Base-by-base conservation (phyloP, 1,140 invertebrate genomes). In the Trichonephila inaurata region DNA sequence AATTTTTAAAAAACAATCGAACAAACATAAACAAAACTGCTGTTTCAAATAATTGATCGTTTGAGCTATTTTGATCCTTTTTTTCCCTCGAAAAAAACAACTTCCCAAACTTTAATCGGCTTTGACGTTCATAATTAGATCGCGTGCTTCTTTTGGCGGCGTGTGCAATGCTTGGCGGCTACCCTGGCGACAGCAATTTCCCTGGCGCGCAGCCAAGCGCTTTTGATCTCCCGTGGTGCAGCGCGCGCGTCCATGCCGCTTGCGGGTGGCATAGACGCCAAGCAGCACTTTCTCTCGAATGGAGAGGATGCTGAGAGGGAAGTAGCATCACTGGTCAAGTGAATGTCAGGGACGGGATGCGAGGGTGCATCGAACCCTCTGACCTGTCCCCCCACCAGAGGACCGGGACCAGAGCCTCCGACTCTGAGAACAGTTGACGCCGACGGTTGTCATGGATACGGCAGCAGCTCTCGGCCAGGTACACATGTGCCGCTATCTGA, bases 301-400 rank as follows among this genome's bases (percentile, higher is more conserved):
- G 24, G 21, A 28, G 44, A 85, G 21, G 44, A 85, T 60, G 58
- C 66, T 33, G 58, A 87, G 24, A 24, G 69, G 72, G 89, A 61
- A 21, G 85, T 81, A 33, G 24, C 40, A 8, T 60, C 81, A 58
- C 90, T 92, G 90, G 40, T 92, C 90, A 92, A 92, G 90, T 92
- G 90, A 92, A 92, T 92, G 90, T 62, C 81, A 85, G 90, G 90
- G 90, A 92, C 90, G 82, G 90, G 89, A 90, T 90, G 89, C 51
- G 89, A 81, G 69, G 89, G 89, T n/a, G 24, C 89, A 90, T 89
- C 88, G 88, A 89, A 89, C 88, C 88, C 88, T 72, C 51, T 90
- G 89, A 90, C 89, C 89, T 92, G 90, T 85, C 90, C 90, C 77
- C 33, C 12, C 12, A 64, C 21, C 18, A 69, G 69, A 91, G 21